Percentiles rank a stretch among this genome's conserved stretches.
Evolutionary conservation across 2,113 vertebrate species (phyloP).

Genomic region (Eudyptes chrysolophus): DNA sequence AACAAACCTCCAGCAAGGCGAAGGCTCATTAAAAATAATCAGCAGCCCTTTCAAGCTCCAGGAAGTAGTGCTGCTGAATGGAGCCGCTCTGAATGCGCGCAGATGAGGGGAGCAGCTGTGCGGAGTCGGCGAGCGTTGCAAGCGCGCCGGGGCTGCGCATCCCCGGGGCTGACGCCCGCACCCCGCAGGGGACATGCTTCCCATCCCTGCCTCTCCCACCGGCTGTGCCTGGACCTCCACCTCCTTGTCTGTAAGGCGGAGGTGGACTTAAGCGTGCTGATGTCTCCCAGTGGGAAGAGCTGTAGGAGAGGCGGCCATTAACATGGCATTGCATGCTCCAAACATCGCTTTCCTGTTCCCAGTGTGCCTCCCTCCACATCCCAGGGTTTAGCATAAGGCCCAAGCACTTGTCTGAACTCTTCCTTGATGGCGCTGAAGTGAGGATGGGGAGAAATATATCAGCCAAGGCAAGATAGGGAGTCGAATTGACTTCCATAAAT

Average conservation of each 20-base stretch:
- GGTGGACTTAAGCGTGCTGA: not conserved
- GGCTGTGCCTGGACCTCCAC: not conserved
- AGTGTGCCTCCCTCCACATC: not conserved
- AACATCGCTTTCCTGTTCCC: not conserved
- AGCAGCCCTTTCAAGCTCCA: not conserved
- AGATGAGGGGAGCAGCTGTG: not conserved
- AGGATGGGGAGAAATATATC: not conserved
- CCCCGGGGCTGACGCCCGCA: not conserved
- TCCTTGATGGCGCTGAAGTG: not conserved
- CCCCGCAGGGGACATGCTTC: not conserved
- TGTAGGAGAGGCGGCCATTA: not conserved
- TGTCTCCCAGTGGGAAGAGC: not conserved
- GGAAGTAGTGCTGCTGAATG: not conserved
- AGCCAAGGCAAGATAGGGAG: not conserved
- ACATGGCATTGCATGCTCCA: rapidly evolving
- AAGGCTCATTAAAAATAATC: not conserved
- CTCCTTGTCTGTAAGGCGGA: not conserved
- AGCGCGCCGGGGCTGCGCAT: rapidly evolving
- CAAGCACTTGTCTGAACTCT: not conserved
- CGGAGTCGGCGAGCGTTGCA: rapidly evolving
- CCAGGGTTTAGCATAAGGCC: not conserved
- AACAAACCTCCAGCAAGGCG: not conserved
- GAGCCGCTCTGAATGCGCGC: not conserved
- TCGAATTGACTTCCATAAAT: not conserved
- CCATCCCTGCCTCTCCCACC: not conserved